Conservation (phyloP, 2,888 invertebrate genomes). For the Odiellus spinosus region DNA sequence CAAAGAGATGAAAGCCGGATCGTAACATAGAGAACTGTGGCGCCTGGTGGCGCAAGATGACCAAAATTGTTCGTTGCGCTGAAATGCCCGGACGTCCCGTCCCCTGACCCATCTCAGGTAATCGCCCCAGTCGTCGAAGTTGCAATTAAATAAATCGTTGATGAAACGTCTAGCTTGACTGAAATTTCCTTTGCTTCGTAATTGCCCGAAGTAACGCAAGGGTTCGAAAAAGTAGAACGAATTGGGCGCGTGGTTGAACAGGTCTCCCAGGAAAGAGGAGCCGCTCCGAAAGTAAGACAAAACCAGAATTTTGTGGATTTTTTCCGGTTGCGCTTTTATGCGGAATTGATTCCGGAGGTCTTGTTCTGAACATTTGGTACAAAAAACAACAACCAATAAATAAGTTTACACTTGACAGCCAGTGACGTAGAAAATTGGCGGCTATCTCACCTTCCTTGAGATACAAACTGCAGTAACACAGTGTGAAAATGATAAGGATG, state of each 20-base stretch:
- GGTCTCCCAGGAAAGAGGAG: constrained; percentile 20
- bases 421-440: no score
- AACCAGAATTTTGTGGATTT: constrained; percentile 4
- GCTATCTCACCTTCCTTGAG: no score
- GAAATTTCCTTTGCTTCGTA: no score
- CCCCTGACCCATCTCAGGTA: constrained; percentile 16
- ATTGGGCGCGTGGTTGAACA: constrained; percentile 19
- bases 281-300: constrained; percentile 18
- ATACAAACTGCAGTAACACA: no score
- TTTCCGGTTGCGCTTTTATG: no score
- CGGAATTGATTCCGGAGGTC: no score
- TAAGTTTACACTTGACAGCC: no score
- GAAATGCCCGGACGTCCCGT: constrained; percentile 12
- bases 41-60: constrained; percentile 15
- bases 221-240: constrained; percentile 24
- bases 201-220: constrained; percentile 17
- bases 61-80: constrained; percentile 20
- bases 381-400: no score
- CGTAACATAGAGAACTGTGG: constrained; percentile 16
- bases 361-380: no score
- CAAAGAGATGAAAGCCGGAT: constrained; percentile 19
- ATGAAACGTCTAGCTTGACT: constrained; percentile 7
- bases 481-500: no score
- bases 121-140: constrained; percentile 13
- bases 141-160: constrained; percentile 13